Evolutionary conservation across 2,888 invertebrate genomes (phyloP), one percentile per base, ranked within the genome.

Genomic region (Acronicta leporina): DNA sequence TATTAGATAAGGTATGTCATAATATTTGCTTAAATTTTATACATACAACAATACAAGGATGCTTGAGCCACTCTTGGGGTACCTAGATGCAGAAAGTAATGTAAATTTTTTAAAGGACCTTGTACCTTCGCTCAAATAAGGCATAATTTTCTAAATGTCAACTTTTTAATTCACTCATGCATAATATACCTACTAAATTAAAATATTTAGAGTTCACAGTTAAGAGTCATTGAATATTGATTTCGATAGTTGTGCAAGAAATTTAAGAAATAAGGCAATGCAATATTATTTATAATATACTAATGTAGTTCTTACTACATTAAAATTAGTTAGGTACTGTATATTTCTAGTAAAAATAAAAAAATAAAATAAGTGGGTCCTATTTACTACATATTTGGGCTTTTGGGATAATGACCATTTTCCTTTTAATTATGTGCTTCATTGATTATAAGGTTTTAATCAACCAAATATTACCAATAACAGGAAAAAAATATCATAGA

Each of bases 401-500:
- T 35, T 0, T 11, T 15, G 9, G 16, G 11, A 33, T 5, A n/a
- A 38, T n/a, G 7, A n/a, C 38, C 15, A 33, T 52, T n/a, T 14
- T 27, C 0, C 11, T 44, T 30, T 20, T 0, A 42, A 52, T 43
- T 16, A 14, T 33, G 27, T 20, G 10, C 13, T 1, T 38, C 33
- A 27, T 30, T 44, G 51, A 55, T 48, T 14, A 51, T 20, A 50
- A 40, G 42, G 20, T 9, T 45, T 5, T 45, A 40, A 46, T 20
- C 45, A 67, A 30, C 25, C 10, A 73, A 73, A 47, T 56, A 16
- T 41, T 16, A 27, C 15, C 20, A 3, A 8, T 47, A 54, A 73
- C 55, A 48, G 51, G 51, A 49, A 68, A 73, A 73, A 46, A 46
- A 51, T 69, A 73, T 73, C 72, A 77, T 74, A 80, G 73, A 79